Conservation (phyloP, 2,888 invertebrate species). For the Cephus pulcher region DNA sequence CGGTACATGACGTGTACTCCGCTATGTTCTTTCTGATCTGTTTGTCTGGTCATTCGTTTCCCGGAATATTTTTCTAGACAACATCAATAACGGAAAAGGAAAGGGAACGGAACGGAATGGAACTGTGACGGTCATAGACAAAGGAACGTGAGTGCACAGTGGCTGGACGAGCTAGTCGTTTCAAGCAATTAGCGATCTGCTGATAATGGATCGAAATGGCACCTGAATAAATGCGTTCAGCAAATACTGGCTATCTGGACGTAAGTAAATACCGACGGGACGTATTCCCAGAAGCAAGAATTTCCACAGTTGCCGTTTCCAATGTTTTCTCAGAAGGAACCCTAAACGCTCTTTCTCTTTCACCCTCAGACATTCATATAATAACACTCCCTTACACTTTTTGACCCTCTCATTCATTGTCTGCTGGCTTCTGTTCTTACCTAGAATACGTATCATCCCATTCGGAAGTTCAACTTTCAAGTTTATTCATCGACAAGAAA, state of each 20-base stretch:
- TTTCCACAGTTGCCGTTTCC: neutral
- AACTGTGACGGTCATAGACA: conserved; percentile 11
- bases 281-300: conserved; percentile 18
- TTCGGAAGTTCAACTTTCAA: neutral
- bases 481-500: neutral
- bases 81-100: neutral
- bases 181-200: conserved; percentile 24
- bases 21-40: neutral
- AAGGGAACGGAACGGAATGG: neutral
- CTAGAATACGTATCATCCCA: neutral
- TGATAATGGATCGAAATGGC: conserved; percentile 23
- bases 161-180: conserved; percentile 13
- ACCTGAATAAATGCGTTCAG: conserved; percentile 24
- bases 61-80: neutral
- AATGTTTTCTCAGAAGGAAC: neutral
- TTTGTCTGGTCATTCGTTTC: neutral
- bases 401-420: neutral
- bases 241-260: conserved; percentile 21
- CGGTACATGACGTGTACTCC: neutral
- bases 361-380: neutral
- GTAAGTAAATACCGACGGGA: conserved; percentile 18
- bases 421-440: neutral
- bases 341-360: neutral
- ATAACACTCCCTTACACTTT: neutral
- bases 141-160: conserved; percentile 19